Conservation (phyloP, 2,797 vertebrate species). For the Leuciscus waleckii region DNA sequence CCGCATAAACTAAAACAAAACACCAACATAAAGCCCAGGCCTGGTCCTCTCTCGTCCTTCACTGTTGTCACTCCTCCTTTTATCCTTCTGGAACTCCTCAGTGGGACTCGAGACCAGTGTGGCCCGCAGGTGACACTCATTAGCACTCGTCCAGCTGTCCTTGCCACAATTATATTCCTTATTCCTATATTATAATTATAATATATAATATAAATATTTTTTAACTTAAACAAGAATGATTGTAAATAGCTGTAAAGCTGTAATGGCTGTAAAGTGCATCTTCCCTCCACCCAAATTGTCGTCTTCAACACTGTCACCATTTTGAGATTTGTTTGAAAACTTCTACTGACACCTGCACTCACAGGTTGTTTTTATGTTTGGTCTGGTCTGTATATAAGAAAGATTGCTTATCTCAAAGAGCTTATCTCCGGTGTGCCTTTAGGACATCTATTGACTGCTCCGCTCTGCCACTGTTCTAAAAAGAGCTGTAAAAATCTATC, state of each 20-base stretch:
- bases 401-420: constrained; percentile 23
- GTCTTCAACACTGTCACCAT: not conserved
- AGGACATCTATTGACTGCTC: constrained; percentile 39
- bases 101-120: no score
- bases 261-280: constrained; percentile 10
- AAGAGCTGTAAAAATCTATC: constrained; percentile 33
- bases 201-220: no score
- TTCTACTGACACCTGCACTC: not conserved
- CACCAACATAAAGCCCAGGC: not conserved
- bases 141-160: no score
- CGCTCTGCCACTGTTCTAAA: constrained; percentile 8
- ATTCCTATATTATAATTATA: no score
- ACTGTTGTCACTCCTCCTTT: not conserved
- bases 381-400: constrained; percentile 18
- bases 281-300: not conserved
- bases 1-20: not conserved
- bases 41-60: not conserved
- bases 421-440: constrained; percentile 23
- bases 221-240: not conserved
- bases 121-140: not conserved
- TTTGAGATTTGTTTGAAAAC: not conserved
- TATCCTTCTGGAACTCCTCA: not conserved
- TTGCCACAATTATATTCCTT: no score
- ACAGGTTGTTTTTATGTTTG: constrained; percentile 24
- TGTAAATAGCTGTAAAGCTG: not conserved